A percentile compares a stretch with the other conserved stretches of the same genome.
Conservation (phyloP, 2,888 invertebrate species). For the Nemotelus nigrinus region DNA sequence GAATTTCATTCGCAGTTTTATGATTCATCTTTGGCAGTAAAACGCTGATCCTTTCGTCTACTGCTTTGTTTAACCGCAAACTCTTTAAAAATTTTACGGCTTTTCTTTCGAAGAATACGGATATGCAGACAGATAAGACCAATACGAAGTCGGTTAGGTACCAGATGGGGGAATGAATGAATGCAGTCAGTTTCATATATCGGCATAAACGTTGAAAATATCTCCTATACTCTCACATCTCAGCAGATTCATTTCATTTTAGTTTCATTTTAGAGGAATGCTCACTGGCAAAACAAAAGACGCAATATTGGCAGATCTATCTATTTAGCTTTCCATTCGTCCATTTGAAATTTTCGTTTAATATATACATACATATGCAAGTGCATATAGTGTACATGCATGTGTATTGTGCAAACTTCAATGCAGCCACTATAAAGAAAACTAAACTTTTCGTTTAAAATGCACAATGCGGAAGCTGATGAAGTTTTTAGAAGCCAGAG, state of each 20-base stretch:
- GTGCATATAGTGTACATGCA: background rate
- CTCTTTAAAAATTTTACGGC: conserved; percentile 50
- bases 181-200: background rate
- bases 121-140: conserved; percentile 24
- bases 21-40: conserved; percentile 49
- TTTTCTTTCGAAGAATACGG: conserved; percentile 36
- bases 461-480: conserved; percentile 39
- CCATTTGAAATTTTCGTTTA: background rate
- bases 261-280: conserved; percentile 40
- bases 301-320: conserved; percentile 44
- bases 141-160: background rate
- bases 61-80: conserved; percentile 50
- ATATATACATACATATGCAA: background rate
- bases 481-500: conserved; percentile 14
- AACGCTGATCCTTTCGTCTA: conserved; percentile 49
- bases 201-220: background rate
- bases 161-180: background rate
- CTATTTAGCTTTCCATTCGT: conserved; percentile 39
- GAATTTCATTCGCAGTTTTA: conserved; percentile 51
- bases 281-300: conserved; percentile 48
- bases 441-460: conserved; percentile 35
- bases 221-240: background rate
- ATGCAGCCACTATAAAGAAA: background rate
- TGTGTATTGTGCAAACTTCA: background rate
- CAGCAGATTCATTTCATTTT: conserved; percentile 30